A percentile compares a stretch with the other conserved stretches of the same genome.
Evolutionary conservation across 2,113 vertebrate species (phyloP).

Genomic region (Aythya baeri): DNA sequence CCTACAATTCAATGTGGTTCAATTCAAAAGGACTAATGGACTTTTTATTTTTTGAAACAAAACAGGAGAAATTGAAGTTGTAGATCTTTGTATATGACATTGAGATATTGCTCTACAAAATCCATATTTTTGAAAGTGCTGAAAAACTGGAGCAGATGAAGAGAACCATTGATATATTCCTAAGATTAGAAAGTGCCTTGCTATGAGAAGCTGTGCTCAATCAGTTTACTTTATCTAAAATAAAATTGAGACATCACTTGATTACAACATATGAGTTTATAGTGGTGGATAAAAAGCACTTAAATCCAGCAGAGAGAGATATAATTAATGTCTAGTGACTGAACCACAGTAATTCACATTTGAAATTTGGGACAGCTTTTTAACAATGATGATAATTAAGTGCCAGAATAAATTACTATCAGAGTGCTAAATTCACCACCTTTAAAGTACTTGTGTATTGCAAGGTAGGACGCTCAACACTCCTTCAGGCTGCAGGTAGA

Average conservation of each 20-base stretch:
- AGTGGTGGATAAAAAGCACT: not conserved
- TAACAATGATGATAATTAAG: not conserved
- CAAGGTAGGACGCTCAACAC: not conserved
- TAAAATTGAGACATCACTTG: not conserved
- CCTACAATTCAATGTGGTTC: not conserved
- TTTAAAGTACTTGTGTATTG: not conserved
- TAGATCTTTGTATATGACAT: not conserved
- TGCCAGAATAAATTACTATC: not conserved
- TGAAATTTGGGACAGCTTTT: not conserved
- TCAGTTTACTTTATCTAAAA: not conserved
- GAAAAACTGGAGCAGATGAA: not conserved
- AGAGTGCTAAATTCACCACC: not conserved
- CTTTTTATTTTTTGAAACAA: not conserved
- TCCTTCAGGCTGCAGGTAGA: not conserved
- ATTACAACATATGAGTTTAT: not conserved
- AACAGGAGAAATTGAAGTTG: not conserved
- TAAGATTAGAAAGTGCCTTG: not conserved
- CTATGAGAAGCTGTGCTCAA: not conserved
- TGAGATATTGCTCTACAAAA: not conserved
- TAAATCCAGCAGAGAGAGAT: not conserved
- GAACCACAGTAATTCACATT: not conserved
- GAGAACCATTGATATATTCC: not conserved
- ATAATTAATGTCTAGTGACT: not conserved
- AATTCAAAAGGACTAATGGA: not conserved
- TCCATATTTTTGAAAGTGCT: not conserved